Evolutionary conservation across 2,113 vertebrate species (phyloP).

Genomic region (Saguinus midas): DNA sequence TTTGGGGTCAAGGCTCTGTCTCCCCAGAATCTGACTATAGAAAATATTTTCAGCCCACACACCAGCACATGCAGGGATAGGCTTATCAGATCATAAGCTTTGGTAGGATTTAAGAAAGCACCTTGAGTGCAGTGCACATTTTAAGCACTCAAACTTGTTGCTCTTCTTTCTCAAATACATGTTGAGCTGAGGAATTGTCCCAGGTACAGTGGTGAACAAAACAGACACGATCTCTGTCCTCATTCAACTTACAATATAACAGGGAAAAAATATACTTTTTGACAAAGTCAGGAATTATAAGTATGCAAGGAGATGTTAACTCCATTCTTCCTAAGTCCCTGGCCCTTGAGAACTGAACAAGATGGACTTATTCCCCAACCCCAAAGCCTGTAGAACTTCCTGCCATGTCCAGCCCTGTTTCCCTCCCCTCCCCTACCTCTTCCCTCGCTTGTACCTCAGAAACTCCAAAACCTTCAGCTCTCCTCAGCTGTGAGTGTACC

Average conservation of each 20-base stretch:
- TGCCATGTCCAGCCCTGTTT: background rate
- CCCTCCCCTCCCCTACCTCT: background rate
- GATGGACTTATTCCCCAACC: background rate
- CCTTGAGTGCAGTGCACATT: fast-evolving
- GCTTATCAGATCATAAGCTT: background rate
- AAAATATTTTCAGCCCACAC: background rate
- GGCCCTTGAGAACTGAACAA: background rate
- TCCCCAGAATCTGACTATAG: background rate
- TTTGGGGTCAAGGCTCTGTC: background rate
- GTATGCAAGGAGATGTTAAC: background rate
- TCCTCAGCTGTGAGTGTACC: background rate
- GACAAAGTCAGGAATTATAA: background rate
- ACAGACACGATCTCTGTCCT: background rate
- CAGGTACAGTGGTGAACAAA: background rate
- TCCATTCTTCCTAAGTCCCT: background rate
- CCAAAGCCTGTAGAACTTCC: background rate
- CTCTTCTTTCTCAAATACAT: background rate
- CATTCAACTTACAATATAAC: background rate
- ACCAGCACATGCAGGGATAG: background rate
- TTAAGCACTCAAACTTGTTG: background rate
- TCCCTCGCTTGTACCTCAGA: background rate
- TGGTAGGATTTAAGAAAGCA: background rate
- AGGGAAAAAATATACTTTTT: background rate
- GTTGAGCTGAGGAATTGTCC: background rate
- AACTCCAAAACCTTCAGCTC: background rate